A percentile compares a stretch with the other conserved stretches of the same genome.
These are phyloP conservation scores for Acleris emargana DNA, from an alignment of 2,888 invertebrate genomes.

Conservation along the genomic window DNA sequence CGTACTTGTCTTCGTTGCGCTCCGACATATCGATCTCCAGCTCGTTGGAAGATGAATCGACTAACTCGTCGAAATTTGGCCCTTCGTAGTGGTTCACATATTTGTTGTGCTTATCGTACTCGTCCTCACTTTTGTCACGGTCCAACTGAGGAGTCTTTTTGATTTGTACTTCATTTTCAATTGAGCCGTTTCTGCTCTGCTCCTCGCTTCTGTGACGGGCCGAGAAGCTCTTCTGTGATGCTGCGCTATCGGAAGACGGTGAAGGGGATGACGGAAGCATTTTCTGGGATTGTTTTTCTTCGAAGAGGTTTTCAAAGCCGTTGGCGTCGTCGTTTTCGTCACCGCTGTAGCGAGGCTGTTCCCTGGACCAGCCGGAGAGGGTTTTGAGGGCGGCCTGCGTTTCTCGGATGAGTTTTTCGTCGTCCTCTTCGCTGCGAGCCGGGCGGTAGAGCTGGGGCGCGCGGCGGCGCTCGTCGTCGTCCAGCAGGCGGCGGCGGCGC, in stretches of 20 bases:
- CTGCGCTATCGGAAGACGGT: constrained; percentile 83
- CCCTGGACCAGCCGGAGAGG: constrained; percentile 92
- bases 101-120: constrained; percentile 74
- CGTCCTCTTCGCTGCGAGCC: constrained; percentile 84
- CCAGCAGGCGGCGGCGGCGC: constrained; percentile 74
- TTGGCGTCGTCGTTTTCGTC: constrained; percentile 90
- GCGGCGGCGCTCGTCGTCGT: constrained; percentile 71
- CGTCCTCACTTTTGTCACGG: constrained; percentile 65
- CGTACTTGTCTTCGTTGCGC: constrained; percentile 86
- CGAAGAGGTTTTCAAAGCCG: constrained; percentile 92
- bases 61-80: constrained; percentile 89
- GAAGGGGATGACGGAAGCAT: constrained; percentile 87
- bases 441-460: constrained; percentile 54
- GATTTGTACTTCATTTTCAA: constrained; percentile 55
- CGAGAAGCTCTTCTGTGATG: constrained; percentile 86
- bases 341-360: constrained; percentile 86
- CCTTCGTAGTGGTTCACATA: constrained; percentile 86
- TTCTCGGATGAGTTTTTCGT: constrained; percentile 93
- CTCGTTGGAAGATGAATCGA: constrained; percentile 91
- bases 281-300: constrained; percentile 89
- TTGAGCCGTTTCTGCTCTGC: constrained; percentile 54
- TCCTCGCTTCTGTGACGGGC: constrained; percentile 60
- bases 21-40: constrained; percentile 92
- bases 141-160: constrained; percentile 54
- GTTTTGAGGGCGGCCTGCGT: constrained; percentile 94